Evolutionary conservation across 2,113 vertebrate species (phyloP).

Genomic region (Promerops cafer): DNA sequence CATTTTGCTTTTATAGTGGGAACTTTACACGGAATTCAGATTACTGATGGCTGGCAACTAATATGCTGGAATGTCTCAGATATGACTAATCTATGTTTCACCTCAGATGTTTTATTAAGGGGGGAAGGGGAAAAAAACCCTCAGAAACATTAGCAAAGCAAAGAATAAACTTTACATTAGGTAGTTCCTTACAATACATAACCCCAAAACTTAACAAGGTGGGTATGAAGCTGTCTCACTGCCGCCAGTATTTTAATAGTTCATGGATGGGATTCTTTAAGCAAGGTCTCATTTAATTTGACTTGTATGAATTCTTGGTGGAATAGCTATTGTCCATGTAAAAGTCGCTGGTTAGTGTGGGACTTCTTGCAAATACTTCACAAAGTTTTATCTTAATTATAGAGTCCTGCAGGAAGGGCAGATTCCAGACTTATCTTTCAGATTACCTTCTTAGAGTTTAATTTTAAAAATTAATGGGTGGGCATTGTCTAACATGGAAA

Average conservation of each 20-base stretch:
- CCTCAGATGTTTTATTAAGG: not conserved
- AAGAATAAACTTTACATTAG: not conserved
- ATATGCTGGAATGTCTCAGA: not conserved
- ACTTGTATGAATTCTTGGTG: not conserved
- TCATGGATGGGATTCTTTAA: not conserved
- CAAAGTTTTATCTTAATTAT: not conserved
- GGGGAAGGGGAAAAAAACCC: accelerated
- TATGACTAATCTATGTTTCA: not conserved
- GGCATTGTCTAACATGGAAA: not conserved
- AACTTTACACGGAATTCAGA: not conserved
- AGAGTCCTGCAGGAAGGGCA: not conserved
- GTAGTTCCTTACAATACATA: not conserved
- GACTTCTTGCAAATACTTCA: not conserved
- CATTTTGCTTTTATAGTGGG: not conserved
- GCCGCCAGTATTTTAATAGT: not conserved
- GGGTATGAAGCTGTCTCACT: not conserved
- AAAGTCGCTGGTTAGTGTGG: not conserved
- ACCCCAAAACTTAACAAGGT: not conserved
- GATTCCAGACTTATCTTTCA: not conserved
- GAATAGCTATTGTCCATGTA: not conserved
- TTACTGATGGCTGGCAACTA: not conserved
- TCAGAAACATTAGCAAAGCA: not conserved
- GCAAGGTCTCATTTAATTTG: not conserved
- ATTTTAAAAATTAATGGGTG: not conserved
- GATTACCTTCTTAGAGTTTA: not conserved